phyloP scores from a whole-genome alignment of 2,113 vertebrate genomes.

The Microcebus murinus region DNA sequence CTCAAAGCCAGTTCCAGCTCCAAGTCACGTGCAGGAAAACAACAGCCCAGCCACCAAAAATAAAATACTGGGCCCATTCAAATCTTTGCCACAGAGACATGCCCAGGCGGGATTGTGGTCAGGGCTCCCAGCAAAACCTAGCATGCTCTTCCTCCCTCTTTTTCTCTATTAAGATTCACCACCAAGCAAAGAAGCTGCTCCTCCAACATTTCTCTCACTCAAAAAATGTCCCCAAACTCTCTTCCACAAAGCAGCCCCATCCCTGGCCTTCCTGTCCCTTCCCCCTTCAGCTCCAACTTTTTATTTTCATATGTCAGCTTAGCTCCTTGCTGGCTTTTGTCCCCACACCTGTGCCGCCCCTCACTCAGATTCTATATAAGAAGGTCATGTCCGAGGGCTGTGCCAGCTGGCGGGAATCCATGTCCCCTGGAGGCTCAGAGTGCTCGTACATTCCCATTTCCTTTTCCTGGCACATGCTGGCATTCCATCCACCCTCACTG shows the following conservation, averaged over 20 bases:
- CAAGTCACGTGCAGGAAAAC: conserved; percentile 32
- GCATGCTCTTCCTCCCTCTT: background rate
- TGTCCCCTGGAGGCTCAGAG: background rate
- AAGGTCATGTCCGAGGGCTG: background rate
- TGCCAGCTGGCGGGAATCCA: background rate
- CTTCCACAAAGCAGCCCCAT: background rate
- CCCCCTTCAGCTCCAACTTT: background rate
- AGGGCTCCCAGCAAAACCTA: background rate
- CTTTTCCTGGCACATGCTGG: background rate
- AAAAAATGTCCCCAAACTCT: background rate
- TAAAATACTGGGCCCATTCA: conserved; percentile 39
- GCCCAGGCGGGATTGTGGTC: background rate
- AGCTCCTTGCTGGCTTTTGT: background rate
- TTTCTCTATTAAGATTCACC: background rate
- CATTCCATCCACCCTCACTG: background rate
- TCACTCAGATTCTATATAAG: background rate
- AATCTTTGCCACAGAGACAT: background rate
- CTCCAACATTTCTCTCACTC: background rate
- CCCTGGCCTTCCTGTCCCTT: background rate
- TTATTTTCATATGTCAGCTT: background rate
- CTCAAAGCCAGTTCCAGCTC: background rate
- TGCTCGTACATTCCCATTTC: background rate
- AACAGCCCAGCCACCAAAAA: conserved; percentile 53
- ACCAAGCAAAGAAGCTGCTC: background rate
- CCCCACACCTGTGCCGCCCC: background rate